Base-by-base conservation (phyloP, 2,888 invertebrate species). In the Euplexia lucipara region DNA sequence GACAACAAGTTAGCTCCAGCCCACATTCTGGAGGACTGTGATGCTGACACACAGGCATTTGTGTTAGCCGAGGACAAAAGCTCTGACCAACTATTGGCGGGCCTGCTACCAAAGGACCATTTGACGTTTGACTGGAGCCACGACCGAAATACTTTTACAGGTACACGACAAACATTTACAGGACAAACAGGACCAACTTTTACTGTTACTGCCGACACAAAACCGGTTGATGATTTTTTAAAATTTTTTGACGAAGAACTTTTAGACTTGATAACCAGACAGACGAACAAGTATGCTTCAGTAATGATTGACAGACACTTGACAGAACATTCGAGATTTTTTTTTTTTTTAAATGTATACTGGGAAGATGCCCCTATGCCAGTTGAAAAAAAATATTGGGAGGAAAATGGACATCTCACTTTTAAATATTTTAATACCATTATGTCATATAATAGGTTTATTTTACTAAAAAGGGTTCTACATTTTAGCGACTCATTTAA, bases 1-100 rank as follows among this genome's bases (percentile, higher is more conserved):
- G 18, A 32, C 14, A 3, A 6, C 14, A 42, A 53, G 42, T 53
- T 53, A 32, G 32, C 53, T 42, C 53, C 41, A 32, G 41, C 53
- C 32, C 53, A 53, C 41, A 53, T 53, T 32, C 1, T 42, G 41
- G 41, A 30, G 12, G 53, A 53, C 10, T 51, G 51, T 37, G 37
- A 51, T 51, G 51, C 39, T 39, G 54, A 41, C 22, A 61, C 53
- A 56, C 45, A 41, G 48, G 35, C 37, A 39, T 58, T 58, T 32
- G 56, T 56, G 56, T 56, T 35, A 56, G 56, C 56, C 56, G 60
- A 60, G 54, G 66, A 66, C 12, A 60, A 60, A 54, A 54, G 49
- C 39, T 53, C 66, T 22, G 60, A 66, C 44, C 18, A 34, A 18
- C 42, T 54, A 14, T n/a, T 66, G 3, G 26, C 30, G 37, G 26